Conservation (phyloP, 2,888 invertebrate species). For the Adelphocoris suturalis region DNA sequence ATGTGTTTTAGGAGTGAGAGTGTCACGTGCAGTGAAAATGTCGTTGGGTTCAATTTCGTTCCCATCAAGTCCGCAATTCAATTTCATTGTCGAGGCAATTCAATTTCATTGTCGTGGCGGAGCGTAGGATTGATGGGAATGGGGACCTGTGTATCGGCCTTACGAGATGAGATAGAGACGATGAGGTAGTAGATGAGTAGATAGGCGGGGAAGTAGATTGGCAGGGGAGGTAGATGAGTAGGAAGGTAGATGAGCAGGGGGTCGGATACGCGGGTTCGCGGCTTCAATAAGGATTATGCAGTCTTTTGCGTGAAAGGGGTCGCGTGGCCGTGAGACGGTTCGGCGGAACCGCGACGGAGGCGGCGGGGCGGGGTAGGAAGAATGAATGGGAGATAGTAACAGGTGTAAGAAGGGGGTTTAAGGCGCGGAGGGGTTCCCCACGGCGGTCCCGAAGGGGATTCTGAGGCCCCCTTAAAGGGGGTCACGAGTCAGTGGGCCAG, state of each 20-base stretch:
- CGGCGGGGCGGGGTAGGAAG: neutral
- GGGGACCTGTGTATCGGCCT: neutral
- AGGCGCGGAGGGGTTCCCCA: neutral
- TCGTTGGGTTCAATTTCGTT: neutral
- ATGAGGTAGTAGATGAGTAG: neutral
- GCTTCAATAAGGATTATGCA: constrained; percentile 21
- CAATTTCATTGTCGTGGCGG: neutral
- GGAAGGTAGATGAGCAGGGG: neutral
- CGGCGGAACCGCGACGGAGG: neutral
- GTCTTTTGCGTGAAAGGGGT: constrained; percentile 1
- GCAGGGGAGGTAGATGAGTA: neutral
- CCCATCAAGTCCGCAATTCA: neutral
- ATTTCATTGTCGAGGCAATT: neutral
- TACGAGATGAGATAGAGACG: neutral
- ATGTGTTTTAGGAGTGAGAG: no score
- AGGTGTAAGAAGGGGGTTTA: neutral
- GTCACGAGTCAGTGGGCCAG: constrained; percentile 20
- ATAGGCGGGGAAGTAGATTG: no score
- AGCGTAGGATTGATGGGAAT: neutral
- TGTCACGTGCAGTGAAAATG: no score
- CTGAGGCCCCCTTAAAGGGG: neutral
- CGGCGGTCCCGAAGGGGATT: neutral
- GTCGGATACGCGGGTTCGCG: neutral
- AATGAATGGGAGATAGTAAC: constrained; percentile 24
- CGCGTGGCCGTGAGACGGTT: neutral